Evolutionary conservation across 2,113 vertebrate genomes (phyloP).

Genomic region (Eira barbara): DNA sequence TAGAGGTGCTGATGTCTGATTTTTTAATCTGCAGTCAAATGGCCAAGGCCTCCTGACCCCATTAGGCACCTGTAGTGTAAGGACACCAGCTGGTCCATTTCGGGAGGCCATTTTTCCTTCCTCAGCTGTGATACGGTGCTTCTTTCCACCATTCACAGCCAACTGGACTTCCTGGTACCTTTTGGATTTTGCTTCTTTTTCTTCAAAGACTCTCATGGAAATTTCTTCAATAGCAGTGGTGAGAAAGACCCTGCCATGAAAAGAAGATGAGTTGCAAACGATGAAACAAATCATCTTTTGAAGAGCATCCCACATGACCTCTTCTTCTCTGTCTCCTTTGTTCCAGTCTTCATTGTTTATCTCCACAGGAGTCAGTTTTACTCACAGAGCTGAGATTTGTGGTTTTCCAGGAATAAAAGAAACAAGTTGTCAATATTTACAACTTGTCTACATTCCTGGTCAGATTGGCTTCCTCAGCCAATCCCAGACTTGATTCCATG

Average conservation of each 20-base stretch:
- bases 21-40: conserved; percentile 4
- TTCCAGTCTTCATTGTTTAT: neutral
- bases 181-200: conserved; percentile 12
- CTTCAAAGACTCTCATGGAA: neutral
- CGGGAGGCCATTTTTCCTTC: neutral
- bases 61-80: neutral
- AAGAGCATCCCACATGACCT: neutral
- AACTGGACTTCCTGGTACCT: neutral
- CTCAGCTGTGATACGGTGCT: neutral
- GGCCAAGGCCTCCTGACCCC: neutral
- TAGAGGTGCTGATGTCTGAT: neutral
- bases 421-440: neutral
- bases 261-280: neutral
- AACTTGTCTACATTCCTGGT: neutral
- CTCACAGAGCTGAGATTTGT: neutral
- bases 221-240: neutral
- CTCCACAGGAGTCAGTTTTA: neutral
- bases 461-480: neutral
- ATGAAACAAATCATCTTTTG: neutral
- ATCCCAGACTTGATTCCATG: neutral
- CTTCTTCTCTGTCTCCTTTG: neutral
- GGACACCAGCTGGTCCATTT: neutral
- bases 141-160: neutral
- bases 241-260: neutral
- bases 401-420: neutral